Conservation (phyloP, 2,113 vertebrate species). For the Petrocephalus microphthalmus region DNA sequence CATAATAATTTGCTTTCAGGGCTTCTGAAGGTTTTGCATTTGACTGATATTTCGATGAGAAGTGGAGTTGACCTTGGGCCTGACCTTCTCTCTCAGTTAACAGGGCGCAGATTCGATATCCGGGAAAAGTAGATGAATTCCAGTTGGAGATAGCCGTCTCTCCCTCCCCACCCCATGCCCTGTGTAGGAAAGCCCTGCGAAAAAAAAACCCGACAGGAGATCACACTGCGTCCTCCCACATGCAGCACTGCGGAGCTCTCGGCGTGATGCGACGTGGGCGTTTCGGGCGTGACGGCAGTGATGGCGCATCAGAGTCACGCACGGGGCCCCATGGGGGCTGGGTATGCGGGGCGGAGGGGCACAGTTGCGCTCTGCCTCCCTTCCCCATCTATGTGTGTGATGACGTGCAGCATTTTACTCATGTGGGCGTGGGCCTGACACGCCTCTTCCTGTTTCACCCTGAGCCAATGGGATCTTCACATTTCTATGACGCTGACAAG, state of each 20-base stretch:
- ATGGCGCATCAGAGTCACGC: neutral
- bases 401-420: neutral
- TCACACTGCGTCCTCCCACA: neutral
- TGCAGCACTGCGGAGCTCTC: neutral
- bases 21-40: neutral
- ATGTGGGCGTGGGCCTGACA: neutral
- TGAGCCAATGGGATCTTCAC: neutral
- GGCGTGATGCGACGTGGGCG: neutral
- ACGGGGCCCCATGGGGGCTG: neutral
- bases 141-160: neutral
- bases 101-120: neutral
- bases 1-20: neutral
- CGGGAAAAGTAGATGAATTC: neutral
- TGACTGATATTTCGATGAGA: neutral
- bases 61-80: neutral
- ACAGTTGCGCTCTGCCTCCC: neutral
- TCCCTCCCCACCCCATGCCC: neutral
- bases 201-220: neutral
- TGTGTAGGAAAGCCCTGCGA: constrained; percentile 3
- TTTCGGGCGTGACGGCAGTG: neutral
- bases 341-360: too few species aligned
- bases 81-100: neutral
- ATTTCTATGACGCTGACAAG: neutral
- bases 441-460: neutral
- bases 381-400: neutral